Conservation (phyloP, 2,888 invertebrate species). For the Junonia oenone region DNA sequence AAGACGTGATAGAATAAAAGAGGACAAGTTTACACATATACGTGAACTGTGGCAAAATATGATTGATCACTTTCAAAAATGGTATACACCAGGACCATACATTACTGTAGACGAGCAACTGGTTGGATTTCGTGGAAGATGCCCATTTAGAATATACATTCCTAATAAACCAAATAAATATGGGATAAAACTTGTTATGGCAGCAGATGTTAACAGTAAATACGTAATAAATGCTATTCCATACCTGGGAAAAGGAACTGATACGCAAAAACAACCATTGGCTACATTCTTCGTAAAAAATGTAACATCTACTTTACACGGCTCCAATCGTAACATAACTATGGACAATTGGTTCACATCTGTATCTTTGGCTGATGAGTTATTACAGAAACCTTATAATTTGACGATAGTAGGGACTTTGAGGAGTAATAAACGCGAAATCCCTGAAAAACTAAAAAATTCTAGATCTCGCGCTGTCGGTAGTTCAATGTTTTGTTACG, state of each 20-base stretch:
- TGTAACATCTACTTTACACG: too few relatives aligned
- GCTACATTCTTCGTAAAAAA: too few relatives aligned
- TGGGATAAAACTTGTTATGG: constrained; percentile 8
- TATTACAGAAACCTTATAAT: too few relatives aligned
- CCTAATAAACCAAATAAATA: constrained; percentile 5
- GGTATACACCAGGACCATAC: background rate
- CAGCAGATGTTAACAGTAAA: background rate
- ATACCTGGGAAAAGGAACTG: too few relatives aligned
- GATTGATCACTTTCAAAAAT: background rate
- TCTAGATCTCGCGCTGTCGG: constrained; percentile 7
- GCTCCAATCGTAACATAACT: too few relatives aligned
- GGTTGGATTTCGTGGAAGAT: constrained; percentile 1
- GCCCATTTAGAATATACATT: constrained; percentile 5
- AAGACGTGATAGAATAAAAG: background rate
- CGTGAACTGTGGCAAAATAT: background rate
- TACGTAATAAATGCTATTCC: constrained; percentile 6
- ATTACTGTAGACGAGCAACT: background rate
- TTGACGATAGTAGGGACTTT: too few relatives aligned
- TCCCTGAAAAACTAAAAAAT: constrained; percentile 6
- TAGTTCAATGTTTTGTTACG: constrained; percentile 20
- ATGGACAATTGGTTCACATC: too few relatives aligned
- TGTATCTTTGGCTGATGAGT: too few relatives aligned
- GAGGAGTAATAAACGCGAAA: too few relatives aligned
- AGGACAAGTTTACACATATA: background rate
- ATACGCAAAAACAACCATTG: too few relatives aligned